Percentiles rank a stretch among this genome's conserved stretches.
These are phyloP conservation scores for Thyatira batis DNA, from an alignment of 2,888 invertebrate genomes.

Conservation along the genomic window DNA sequence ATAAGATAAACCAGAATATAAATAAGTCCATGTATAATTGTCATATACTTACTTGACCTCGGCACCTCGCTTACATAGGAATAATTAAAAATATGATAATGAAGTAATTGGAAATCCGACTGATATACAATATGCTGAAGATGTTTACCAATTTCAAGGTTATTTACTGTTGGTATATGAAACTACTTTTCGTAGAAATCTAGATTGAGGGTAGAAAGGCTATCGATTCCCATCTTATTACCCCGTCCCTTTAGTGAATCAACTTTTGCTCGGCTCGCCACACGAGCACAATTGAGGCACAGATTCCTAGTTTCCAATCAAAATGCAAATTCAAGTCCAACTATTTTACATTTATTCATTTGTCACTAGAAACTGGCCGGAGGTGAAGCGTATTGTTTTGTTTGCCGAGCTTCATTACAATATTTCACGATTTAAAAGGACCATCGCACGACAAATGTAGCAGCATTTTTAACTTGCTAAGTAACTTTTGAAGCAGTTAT, in stretches of 20 bases:
- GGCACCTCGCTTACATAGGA: not conserved
- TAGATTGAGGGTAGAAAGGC: not conserved
- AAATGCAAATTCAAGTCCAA: conserved; percentile 65
- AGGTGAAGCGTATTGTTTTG: conserved; percentile 30
- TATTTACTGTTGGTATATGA: too few relatives aligned
- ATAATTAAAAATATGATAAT: not conserved
- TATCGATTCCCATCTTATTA: conserved; percentile 21
- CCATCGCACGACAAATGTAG: conserved; percentile 11
- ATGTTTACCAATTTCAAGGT: not conserved
- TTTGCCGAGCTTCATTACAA: conserved; percentile 8
- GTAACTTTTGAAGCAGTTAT: conserved; percentile 47
- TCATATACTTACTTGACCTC: not conserved
- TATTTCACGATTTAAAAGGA: conserved; percentile 8
- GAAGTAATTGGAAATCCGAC: not conserved
- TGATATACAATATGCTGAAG: not conserved
- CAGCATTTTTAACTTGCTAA: conserved; percentile 39
- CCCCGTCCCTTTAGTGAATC: conserved; percentile 42
- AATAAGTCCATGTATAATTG: not conserved
- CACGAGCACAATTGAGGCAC: conserved; percentile 39
- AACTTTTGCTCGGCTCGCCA: conserved; percentile 42
- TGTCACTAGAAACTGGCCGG: conserved; percentile 16
- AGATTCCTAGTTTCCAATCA: conserved; percentile 65
- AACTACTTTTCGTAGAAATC: not conserved
- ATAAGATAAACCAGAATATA: not conserved
- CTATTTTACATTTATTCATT: conserved; percentile 51